phyloP scores from a whole-genome alignment of 1,140 invertebrate genomes.

The Tetranychus cinnabarinus region DNA sequence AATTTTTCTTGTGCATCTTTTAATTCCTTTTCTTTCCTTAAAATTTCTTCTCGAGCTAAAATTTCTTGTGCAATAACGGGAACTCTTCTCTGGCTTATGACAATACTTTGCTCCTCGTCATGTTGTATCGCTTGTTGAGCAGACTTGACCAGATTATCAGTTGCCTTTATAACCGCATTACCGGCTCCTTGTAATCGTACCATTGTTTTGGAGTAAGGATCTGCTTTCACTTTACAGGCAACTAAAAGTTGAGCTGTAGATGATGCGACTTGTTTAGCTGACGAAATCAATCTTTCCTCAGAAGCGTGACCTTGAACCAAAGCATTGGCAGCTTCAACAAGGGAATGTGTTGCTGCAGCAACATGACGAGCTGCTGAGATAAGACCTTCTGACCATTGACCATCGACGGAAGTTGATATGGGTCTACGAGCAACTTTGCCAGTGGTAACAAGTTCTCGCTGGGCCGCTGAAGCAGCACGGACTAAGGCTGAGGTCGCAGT shows the following conservation, averaged over 20 bases:
- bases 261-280: conserved; percentile 83
- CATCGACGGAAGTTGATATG: conserved; percentile 65
- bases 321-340: conserved; percentile 90
- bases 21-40: conserved; percentile 75
- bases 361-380: conserved; percentile 85
- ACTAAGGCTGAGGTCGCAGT: conserved; percentile 85
- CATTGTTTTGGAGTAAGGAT: conserved; percentile 75
- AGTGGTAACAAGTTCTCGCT: conserved; percentile 69
- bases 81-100: conserved; percentile 60
- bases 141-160: conserved; percentile 80
- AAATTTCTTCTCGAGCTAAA: conserved; percentile 34
- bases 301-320: conserved; percentile 78
- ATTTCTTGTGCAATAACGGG: conserved; percentile 61
- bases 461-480: conserved; percentile 81
- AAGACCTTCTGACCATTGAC: conserved; percentile 94
- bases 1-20: conserved; percentile 71
- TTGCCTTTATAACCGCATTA: conserved; percentile 88
- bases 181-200: conserved; percentile 74
- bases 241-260: conserved; percentile 90
- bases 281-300: conserved; percentile 86
- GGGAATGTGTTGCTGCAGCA: conserved; percentile 82
- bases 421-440: conserved; percentile 49
- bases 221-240: conserved; percentile 94
- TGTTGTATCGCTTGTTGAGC: conserved; percentile 73
- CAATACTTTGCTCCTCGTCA: conserved; percentile 66